These are phyloP conservation scores for Rhodophaea formosa DNA, from an alignment of 2,888 invertebrate genomes.

Conservation along the genomic window DNA sequence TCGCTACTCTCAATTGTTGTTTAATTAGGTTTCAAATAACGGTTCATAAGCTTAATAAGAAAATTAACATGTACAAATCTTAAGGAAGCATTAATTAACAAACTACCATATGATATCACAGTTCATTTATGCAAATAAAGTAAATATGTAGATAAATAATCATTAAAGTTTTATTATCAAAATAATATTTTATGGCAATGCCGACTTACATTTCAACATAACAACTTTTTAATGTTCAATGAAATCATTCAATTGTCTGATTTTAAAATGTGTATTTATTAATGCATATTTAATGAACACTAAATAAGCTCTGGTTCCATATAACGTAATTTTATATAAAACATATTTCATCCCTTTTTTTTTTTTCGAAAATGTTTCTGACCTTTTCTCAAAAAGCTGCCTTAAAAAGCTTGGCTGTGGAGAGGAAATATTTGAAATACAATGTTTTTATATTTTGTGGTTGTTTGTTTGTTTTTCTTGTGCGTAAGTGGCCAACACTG, in stretches of 20 bases:
- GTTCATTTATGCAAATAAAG: conserved; percentile 80
- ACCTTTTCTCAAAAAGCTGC: not conserved
- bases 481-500: too few relatives aligned
- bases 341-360: not conserved
- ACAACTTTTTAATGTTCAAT: conserved; percentile 27
- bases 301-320: conserved; percentile 18
- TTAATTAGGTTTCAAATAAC: too few relatives aligned
- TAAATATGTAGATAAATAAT: conserved; percentile 44
- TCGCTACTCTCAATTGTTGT: too few relatives aligned
- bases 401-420: not conserved
- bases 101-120: conserved; percentile 79
- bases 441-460: not conserved
- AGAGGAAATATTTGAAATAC: not conserved
- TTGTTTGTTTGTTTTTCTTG: too few relatives aligned
- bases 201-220: conserved; percentile 35
- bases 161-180: conserved; percentile 6
- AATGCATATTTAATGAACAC: conserved; percentile 6
- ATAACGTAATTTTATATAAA: conserved; percentile 1
- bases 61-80: conserved; percentile 37
- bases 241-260: conserved; percentile 36
- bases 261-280: conserved; percentile 35
- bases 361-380: not conserved
- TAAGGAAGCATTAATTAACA: conserved; percentile 68
- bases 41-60: too few relatives aligned
- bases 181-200: conserved; percentile 20